Percentiles rank a stretch among this genome's conserved stretches.
Conservation (phyloP, 2,113 vertebrate genomes). For the Hemiscyllium ocellatum region DNA sequence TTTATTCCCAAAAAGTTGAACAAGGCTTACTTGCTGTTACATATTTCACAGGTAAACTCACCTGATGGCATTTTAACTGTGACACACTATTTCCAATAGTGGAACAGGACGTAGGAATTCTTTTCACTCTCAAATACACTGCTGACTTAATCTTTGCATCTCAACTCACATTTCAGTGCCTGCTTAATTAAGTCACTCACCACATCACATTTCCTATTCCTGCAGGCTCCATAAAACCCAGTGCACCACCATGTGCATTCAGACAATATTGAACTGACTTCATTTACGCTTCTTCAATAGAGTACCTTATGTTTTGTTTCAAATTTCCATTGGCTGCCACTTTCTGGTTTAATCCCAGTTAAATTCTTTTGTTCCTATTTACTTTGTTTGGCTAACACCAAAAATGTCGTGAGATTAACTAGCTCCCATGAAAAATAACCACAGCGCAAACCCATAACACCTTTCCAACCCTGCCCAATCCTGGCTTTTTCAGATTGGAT, state of each 20-base stretch:
- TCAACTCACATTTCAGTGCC: too few species aligned
- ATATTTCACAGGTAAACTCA: not conserved
- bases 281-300: not conserved
- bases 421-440: not conserved
- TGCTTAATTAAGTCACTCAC: too few species aligned
- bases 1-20: not conserved
- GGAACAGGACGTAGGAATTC: too few species aligned
- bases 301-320: not conserved
- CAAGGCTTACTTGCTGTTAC: not conserved
- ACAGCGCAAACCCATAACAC: not conserved
- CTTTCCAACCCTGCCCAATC: not conserved
- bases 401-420: not conserved
- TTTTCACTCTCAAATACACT: too few species aligned
- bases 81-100: too few species aligned
- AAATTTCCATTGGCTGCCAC: too few species aligned
- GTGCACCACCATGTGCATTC: too few species aligned
- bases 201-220: too few species aligned
- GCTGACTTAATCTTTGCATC: too few species aligned
- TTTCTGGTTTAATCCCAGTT: not conserved
- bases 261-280: not conserved
- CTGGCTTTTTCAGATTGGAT: not conserved
- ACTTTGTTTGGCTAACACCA: not conserved
- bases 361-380: not conserved
- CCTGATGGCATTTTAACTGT: too few species aligned
- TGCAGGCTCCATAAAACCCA: too few species aligned